Evolutionary conservation across 2,888 invertebrate species (phyloP).

Genomic region (Drosophila birchii): DNA sequence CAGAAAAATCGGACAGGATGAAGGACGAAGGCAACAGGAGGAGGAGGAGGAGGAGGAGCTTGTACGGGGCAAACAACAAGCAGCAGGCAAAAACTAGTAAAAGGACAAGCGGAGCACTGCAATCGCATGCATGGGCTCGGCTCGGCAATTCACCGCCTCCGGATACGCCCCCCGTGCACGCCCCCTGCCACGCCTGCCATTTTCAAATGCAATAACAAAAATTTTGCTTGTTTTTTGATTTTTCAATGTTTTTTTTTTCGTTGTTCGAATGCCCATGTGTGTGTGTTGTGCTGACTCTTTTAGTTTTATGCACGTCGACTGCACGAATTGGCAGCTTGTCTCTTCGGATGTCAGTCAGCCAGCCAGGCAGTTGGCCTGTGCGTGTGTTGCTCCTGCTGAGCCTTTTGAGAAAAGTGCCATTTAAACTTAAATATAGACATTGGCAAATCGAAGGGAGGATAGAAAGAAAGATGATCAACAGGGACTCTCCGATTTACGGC

Average conservation of each 20-base stretch:
- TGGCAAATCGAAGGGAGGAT: conserved; percentile 42
- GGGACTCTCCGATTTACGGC: conserved; percentile 64
- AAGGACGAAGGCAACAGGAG: conserved; percentile 12
- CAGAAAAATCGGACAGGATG: conserved; percentile 17
- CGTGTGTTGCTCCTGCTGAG: conserved; percentile 49
- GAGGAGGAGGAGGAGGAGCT: neutral
- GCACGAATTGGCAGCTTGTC: conserved; percentile 77
- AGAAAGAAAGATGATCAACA: neutral
- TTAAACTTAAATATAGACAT: conserved; percentile 80
- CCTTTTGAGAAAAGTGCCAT: conserved; percentile 78
- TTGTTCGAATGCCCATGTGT: neutral
- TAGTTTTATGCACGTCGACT: conserved; percentile 76
- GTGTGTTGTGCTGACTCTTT: conserved; percentile 70
- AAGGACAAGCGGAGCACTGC: conserved; percentile 49
- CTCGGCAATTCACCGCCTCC: conserved; percentile 58
- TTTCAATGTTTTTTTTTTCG: conserved; percentile 55
- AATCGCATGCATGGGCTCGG: conserved; percentile 68
- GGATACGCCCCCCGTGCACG: conserved; percentile 52
- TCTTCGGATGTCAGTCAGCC: conserved; percentile 74
- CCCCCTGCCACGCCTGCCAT: conserved; percentile 69
- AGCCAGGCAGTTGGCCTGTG: conserved; percentile 12
- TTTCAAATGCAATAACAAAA: conserved; percentile 77
- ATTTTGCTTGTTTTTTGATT: conserved; percentile 70
- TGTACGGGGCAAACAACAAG: conserved; percentile 28
- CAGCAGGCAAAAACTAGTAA: conserved; percentile 46